These are phyloP conservation scores for Seira ritae DNA, from an alignment of 2,888 invertebrate species.

Conservation along the genomic window DNA sequence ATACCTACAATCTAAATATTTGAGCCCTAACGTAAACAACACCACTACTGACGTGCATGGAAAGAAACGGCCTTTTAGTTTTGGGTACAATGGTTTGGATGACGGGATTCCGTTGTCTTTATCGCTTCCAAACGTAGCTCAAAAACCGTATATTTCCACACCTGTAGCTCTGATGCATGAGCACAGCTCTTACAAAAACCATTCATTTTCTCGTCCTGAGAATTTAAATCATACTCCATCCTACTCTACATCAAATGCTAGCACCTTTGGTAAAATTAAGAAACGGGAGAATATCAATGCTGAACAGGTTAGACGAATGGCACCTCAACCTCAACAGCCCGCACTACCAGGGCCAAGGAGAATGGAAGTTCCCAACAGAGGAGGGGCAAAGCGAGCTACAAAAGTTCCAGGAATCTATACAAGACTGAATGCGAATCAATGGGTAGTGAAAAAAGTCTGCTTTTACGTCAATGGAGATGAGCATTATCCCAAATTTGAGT, in stretches of 20 bases:
- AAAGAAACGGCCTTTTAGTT: conserved; percentile 49
- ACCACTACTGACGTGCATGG: not conserved
- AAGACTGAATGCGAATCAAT: conserved; percentile 78
- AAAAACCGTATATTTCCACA: conserved; percentile 8
- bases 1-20: conserved; percentile 38
- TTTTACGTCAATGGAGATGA: conserved; percentile 97
- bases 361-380: not conserved
- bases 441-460: conserved; percentile 89
- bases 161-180: conserved; percentile 9
- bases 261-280: conserved; percentile 5
- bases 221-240: conserved; percentile 32
- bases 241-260: conserved; percentile 1
- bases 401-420: conserved; percentile 66
- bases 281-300: conserved; percentile 35
- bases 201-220: conserved; percentile 33
- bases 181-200: conserved; percentile 9
- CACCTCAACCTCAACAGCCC: conserved; percentile 6
- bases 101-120: conserved; percentile 32
- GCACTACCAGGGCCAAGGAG: not conserved
- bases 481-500: conserved; percentile 92
- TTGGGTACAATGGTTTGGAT: conserved; percentile 33
- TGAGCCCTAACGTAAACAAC: conserved; percentile 2
- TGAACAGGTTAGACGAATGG: conserved; percentile 48
- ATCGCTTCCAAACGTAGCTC: conserved; percentile 58
- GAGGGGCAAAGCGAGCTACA: conserved; percentile 4